Base-by-base conservation (phyloP, 2,113 vertebrate species). In the Cichladusa arquata region DNA sequence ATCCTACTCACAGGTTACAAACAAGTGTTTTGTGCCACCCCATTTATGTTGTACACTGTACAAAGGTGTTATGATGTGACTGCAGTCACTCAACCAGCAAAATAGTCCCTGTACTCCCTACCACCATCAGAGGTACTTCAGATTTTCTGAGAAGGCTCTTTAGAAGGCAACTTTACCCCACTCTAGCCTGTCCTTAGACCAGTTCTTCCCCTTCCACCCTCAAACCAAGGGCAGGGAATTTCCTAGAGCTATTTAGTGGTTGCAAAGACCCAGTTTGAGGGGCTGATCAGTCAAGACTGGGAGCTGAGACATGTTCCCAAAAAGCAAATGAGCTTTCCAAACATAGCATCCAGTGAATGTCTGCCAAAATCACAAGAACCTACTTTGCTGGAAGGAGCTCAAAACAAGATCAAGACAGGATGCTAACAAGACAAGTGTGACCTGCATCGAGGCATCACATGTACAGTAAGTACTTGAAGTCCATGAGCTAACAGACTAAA, bases 351-450 rank as follows among this genome's bases (percentile, higher is more conserved):
- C 74, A 50, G 67, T 42, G 45, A 73, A 47, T 6, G 60, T 5
- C 88, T 88, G 86, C 88, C 88, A 94, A 86, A 85, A 38, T 50
- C 45, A 86, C 72, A 83, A 77, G 58, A 40, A 83, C 62, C 34
- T 94, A 72, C 70, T 90, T 77, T 62, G 82, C 58, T 94, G 82
- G 71, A 92, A 94, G 34, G 38, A n/a, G 29, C 45, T 96, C 71
- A 88, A 93, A 88, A 77, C 53, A 69, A 82, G 45, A 82, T 14
- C 79, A 69, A 92, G 85, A 82, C 85, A 95, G 62, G 79, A 94
- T 66, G 80, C 64, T 92, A 86, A 77, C 80, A 91, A 74, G 81
- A 88, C 77, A 88, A 90, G 47, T 24, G 50, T 40, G 42, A 88
- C 29, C 76, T 40, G 26, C 50, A 38, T 0, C 26, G n/a, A 82